Evolutionary conservation across 2,888 invertebrate species (phyloP).

Genomic region (Hyles lineata): DNA sequence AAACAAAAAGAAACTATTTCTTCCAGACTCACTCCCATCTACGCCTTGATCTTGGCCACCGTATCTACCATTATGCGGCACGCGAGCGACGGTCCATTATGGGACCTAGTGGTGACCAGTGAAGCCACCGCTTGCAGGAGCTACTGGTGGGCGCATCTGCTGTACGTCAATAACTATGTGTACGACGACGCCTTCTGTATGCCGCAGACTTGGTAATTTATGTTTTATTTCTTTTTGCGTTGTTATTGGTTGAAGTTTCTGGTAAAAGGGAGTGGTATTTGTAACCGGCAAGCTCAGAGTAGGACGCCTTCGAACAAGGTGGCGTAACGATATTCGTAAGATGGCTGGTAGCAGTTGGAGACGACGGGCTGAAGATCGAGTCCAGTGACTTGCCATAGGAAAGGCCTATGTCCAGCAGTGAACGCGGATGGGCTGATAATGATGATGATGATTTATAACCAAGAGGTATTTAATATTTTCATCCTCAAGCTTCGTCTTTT

Average conservation of each 20-base stretch:
- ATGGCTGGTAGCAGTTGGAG: no score
- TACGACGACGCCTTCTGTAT: slow-evolving; percentile 61
- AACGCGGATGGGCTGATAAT: no score
- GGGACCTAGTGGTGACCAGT: slow-evolving; percentile 61
- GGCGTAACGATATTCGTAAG: no score
- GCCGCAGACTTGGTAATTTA: slow-evolving; percentile 70
- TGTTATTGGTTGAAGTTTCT: neutral
- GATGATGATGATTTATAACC: no score
- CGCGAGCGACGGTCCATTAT: slow-evolving; percentile 67
- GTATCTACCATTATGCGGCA: slow-evolving; percentile 67
- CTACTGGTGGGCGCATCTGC: slow-evolving; percentile 79
- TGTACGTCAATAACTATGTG: slow-evolving; percentile 78
- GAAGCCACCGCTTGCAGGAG: slow-evolving; percentile 67
- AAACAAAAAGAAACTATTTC: neutral
- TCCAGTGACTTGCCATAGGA: no score
- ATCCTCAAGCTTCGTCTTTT: no score
- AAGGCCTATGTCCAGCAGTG: no score
- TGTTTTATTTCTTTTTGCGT: neutral
- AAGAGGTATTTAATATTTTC: no score
- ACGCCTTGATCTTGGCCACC: slow-evolving; percentile 66
- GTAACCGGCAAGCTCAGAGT: no score
- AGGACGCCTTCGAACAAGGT: no score
- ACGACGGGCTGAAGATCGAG: no score
- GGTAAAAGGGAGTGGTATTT: no score
- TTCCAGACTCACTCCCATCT: slow-evolving; percentile 70